Evolutionary conservation across 2,113 vertebrate genomes (phyloP).

Genomic region (Cardinalis cardinalis): DNA sequence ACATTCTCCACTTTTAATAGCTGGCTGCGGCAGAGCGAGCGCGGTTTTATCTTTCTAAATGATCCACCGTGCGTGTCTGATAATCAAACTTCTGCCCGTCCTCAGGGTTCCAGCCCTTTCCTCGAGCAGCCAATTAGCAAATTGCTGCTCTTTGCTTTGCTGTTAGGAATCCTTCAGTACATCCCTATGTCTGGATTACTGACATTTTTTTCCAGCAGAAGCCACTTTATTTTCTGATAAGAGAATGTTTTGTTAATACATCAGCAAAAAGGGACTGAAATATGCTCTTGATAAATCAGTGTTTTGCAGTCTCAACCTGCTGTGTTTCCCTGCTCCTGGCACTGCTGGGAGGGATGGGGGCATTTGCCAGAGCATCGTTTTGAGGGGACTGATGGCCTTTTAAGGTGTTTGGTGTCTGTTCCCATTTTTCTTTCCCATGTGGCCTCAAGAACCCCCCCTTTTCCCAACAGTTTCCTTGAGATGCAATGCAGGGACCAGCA

Average conservation of each 20-base stretch:
- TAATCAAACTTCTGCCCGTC: background rate
- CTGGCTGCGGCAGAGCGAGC: background rate
- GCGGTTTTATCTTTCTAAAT: constrained; percentile 1
- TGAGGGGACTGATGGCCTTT: rapidly evolving
- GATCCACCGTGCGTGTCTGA: background rate
- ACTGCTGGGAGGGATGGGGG: background rate
- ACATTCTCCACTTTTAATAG: constrained; percentile 40
- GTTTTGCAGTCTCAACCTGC: background rate
- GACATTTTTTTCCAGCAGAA: background rate
- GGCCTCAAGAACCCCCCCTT: background rate
- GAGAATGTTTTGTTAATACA: background rate
- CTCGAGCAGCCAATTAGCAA: background rate
- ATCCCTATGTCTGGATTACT: background rate
- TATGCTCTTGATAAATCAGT: background rate
- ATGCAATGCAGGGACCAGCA: rapidly evolving
- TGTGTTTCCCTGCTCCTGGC: background rate
- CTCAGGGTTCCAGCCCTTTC: background rate
- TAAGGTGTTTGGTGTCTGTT: background rate
- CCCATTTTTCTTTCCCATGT: background rate
- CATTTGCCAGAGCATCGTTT: rapidly evolving
- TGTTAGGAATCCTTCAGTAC: background rate
- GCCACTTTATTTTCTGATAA: background rate
- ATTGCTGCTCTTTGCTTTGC: background rate
- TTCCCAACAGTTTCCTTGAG: background rate
- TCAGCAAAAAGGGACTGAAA: background rate